phyloP scores from a whole-genome alignment of 1,140 invertebrate genomes.

The Homalodisca vitripennis region DNA sequence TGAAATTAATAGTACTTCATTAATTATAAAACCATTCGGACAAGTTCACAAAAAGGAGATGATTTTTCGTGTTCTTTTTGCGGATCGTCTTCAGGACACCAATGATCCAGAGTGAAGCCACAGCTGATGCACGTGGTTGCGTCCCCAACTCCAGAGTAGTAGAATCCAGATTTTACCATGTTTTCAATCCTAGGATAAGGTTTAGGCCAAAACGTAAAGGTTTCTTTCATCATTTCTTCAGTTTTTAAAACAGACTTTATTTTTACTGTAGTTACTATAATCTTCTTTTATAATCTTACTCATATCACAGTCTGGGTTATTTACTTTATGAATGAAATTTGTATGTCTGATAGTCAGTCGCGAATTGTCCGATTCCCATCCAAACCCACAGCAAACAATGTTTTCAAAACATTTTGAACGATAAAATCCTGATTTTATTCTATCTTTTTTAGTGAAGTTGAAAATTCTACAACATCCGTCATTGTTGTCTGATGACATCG shows the following conservation, averaged over 20 bases:
- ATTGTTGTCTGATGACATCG: not conserved
- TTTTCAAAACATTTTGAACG: too few species aligned
- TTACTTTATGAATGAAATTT: not conserved
- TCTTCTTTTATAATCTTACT: not conserved
- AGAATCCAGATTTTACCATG: conserved; percentile 24
- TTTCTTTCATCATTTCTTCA: conserved; percentile 3
- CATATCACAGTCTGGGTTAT: not conserved
- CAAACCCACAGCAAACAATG: too few species aligned
- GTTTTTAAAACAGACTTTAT: not conserved
- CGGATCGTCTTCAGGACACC: not conserved
- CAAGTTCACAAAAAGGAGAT: conserved; percentile 27
- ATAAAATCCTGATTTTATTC: too few species aligned
- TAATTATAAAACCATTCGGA: not conserved
- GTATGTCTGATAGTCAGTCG: not conserved
- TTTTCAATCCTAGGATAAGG: conserved; percentile 13
- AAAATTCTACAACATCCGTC: not conserved
- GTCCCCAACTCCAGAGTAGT: conserved; percentile 16
- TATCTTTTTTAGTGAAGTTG: not conserved
- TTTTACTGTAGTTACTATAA: not conserved
- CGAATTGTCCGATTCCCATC: not conserved
- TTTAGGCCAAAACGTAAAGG: not conserved
- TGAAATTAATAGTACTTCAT: not conserved
- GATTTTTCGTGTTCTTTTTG: conserved; percentile 2
- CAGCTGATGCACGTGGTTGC: not conserved
- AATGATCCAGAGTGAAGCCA: not conserved